Percentiles rank a stretch among this genome's conserved stretches.
These are phyloP conservation scores for Eufriesea mexicana DNA, from an alignment of 1,140 invertebrate species.

Conservation along the genomic window DNA sequence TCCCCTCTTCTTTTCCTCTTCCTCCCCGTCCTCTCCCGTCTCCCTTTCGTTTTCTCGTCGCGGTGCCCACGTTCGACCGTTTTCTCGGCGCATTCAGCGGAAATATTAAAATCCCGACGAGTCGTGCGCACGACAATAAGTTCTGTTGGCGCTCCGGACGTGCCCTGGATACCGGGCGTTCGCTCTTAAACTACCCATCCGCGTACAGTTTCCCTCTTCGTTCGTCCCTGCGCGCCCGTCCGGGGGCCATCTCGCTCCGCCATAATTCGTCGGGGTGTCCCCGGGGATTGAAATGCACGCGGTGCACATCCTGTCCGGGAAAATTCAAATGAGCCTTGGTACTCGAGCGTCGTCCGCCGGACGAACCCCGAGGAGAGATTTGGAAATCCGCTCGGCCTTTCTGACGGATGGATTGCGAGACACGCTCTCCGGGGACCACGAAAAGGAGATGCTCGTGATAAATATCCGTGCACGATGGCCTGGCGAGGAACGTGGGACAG, in stretches of 20 bases:
- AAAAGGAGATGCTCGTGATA: not conserved
- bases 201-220: constrained; percentile 37
- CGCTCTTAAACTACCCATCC: constrained; percentile 68
- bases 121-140: constrained; percentile 75
- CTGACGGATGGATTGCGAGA: constrained; percentile 18
- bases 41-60: not conserved
- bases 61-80: constrained; percentile 35
- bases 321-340: constrained; percentile 72
- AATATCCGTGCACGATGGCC: not conserved
- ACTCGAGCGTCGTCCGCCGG: constrained; percentile 14
- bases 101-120: constrained; percentile 73
- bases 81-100: constrained; percentile 66
- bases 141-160: constrained; percentile 72
- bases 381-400: constrained; percentile 57
- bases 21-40: not conserved
- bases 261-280: constrained; percentile 75
- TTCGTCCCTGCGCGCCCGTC: constrained; percentile 23
- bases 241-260: constrained; percentile 49
- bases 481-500: not conserved
- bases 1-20: not conserved
- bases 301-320: constrained; percentile 77
- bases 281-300: constrained; percentile 76
- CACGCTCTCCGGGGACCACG: not conserved
- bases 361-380: constrained; percentile 51
- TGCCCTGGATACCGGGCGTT: constrained; percentile 74